A percentile compares a stretch with the other conserved stretches of the same genome.
Conservation (phyloP, 2,888 invertebrate genomes). For the Taenaris catops region DNA sequence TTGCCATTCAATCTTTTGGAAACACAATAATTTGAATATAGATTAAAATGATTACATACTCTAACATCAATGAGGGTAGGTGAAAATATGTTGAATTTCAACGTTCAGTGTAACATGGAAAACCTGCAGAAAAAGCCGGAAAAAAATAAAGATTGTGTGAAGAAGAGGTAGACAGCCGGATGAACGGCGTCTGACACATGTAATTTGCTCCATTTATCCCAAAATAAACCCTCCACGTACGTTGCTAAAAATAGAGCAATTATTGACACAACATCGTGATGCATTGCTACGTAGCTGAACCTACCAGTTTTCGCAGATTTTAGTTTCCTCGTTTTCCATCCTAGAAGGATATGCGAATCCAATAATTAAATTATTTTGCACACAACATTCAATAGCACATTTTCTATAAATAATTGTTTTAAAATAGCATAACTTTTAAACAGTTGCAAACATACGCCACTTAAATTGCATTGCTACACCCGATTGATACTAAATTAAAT, state of each 20-base stretch:
- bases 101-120: neutral
- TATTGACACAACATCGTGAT: constrained; percentile 48
- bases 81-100: neutral
- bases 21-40: no score
- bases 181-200: constrained; percentile 38
- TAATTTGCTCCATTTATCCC: constrained; percentile 62
- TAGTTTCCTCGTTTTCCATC: constrained; percentile 63
- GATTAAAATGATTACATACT: neutral
- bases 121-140: constrained; percentile 4
- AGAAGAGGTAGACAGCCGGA: constrained; percentile 53
- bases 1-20: no score
- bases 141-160: constrained; percentile 1
- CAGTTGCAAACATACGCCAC: no score
- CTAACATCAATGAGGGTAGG: constrained; percentile 7
- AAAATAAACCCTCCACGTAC: constrained; percentile 64
- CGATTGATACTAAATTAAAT: no score
- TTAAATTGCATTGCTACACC: no score
- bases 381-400: no score
- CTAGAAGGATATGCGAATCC: no score
- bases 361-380: no score
- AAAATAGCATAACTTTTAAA: no score
- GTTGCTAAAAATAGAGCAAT: constrained; percentile 60
- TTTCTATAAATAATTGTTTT: no score
- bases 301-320: constrained; percentile 75
- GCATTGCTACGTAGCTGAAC: constrained; percentile 35